Conservation (phyloP, 2,113 vertebrate genomes). For the Artemisiospiza belli region DNA sequence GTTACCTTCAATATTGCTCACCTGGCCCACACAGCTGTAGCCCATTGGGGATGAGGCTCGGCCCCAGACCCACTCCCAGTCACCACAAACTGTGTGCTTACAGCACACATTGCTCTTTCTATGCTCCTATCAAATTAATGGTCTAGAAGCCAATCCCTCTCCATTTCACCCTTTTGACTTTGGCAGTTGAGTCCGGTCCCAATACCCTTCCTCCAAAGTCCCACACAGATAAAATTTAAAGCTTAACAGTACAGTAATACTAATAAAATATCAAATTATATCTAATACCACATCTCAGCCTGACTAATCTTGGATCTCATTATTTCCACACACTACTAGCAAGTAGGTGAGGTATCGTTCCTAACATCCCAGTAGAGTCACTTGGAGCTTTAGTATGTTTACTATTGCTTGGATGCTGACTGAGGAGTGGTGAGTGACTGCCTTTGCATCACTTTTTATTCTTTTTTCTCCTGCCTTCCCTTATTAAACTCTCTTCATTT, state of each 20-base stretch:
- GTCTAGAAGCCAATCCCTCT: not conserved
- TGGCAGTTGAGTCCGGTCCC: not conserved
- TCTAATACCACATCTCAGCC: not conserved
- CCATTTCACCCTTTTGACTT: not conserved
- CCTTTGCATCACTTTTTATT: not conserved
- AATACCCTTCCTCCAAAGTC: not conserved
- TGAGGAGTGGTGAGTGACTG: not conserved
- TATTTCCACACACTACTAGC: not conserved
- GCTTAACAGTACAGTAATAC: not conserved
- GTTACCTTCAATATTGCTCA: not conserved
- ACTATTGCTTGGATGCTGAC: not conserved
- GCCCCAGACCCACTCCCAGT: not conserved
- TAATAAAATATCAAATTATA: not conserved
- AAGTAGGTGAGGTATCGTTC: not conserved
- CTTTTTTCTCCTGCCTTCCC: not conserved
- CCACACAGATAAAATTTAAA: not conserved
- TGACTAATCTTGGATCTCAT: not conserved
- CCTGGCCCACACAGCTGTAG: not conserved
- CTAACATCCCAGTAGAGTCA: not conserved
- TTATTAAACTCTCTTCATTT: not conserved
- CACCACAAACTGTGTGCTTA: not conserved
- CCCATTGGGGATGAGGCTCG: not conserved
- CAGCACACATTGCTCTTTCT: not conserved
- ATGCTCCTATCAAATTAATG: not conserved
- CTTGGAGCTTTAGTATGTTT: not conserved